phyloP scores from a whole-genome alignment of 2,113 vertebrate genomes.

The Takifugu flavidus region DNA sequence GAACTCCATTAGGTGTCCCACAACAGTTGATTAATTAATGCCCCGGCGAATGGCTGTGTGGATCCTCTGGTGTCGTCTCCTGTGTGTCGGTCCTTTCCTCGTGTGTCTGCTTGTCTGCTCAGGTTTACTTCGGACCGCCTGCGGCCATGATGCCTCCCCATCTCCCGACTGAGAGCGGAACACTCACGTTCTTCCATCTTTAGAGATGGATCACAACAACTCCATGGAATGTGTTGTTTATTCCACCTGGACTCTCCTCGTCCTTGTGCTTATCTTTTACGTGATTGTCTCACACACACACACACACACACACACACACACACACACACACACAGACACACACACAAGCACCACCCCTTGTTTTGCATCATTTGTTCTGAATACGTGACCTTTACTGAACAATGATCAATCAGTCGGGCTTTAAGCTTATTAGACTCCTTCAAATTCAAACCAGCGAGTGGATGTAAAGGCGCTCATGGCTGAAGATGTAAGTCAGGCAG shows the following conservation, averaged over 20 bases:
- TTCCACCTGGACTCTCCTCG: slow-evolving; percentile 41
- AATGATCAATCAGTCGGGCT: neutral
- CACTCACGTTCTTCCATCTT: too few relatives aligned
- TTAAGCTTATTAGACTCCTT: neutral
- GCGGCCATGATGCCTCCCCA: too few relatives aligned
- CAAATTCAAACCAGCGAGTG: neutral
- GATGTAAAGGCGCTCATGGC: neutral
- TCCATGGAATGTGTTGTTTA: slow-evolving; percentile 45
- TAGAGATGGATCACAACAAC: neutral
- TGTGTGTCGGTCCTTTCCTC: too few relatives aligned
- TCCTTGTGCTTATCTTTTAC: slow-evolving; percentile 61
- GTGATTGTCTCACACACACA: neutral
- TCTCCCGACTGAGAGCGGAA: too few relatives aligned
- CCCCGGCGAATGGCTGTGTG: too few relatives aligned
- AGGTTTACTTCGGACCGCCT: too few relatives aligned
- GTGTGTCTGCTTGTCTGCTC: too few relatives aligned
- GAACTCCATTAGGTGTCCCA: too few relatives aligned
- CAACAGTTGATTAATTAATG: too few relatives aligned
- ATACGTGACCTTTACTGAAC: neutral
- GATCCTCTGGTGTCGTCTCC: too few relatives aligned
- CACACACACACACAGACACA: neutral
- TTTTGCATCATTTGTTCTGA: neutral
- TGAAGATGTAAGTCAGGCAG: too few relatives aligned
- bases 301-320: neutral
- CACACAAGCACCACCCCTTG: neutral